Conservation (phyloP, 2,797 vertebrate genomes). For the Apogon talboti region DNA sequence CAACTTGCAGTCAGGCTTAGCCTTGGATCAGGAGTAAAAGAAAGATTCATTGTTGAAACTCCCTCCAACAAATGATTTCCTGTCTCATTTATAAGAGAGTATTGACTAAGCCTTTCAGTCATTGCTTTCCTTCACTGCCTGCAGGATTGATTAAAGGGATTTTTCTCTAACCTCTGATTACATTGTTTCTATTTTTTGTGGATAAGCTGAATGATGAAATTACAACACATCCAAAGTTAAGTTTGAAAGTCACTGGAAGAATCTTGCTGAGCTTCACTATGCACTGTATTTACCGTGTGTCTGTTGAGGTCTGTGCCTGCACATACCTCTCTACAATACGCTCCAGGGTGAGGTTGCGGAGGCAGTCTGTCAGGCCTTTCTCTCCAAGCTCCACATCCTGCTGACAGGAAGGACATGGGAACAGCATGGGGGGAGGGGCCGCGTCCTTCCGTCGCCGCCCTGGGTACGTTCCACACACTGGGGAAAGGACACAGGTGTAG, state of each 20-base stretch:
- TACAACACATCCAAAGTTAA: background rate
- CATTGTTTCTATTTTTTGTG: constrained; percentile 8
- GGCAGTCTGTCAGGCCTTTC: constrained; percentile 90
- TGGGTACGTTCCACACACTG: constrained; percentile 94
- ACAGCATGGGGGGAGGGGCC: constrained; percentile 86
- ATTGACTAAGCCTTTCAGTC: constrained; percentile 43
- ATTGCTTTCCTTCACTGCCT: constrained; percentile 21
- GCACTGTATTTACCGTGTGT: background rate
- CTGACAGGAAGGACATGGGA: constrained; percentile 93
- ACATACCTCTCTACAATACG: constrained; percentile 92
- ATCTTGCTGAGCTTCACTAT: background rate
- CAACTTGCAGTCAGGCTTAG: constrained; percentile 31
- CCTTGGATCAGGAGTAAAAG: constrained; percentile 44
- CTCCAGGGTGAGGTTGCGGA: constrained; percentile 96
- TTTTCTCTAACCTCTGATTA: background rate
- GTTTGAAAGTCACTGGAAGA: background rate
- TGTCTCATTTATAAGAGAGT: constrained; percentile 59
- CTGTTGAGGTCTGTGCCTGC: constrained; percentile 4
- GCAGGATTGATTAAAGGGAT: constrained; percentile 7
- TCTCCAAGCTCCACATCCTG: constrained; percentile 94
- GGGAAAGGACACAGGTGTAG: constrained; percentile 32
- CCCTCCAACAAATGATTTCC: constrained; percentile 66
- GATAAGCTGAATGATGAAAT: background rate
- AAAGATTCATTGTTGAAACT: constrained; percentile 53
- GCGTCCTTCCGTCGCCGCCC: constrained; percentile 89